Evolutionary conservation across 2,797 vertebrate genomes (phyloP).

Genomic region (Tolypeutes matacus): DNA sequence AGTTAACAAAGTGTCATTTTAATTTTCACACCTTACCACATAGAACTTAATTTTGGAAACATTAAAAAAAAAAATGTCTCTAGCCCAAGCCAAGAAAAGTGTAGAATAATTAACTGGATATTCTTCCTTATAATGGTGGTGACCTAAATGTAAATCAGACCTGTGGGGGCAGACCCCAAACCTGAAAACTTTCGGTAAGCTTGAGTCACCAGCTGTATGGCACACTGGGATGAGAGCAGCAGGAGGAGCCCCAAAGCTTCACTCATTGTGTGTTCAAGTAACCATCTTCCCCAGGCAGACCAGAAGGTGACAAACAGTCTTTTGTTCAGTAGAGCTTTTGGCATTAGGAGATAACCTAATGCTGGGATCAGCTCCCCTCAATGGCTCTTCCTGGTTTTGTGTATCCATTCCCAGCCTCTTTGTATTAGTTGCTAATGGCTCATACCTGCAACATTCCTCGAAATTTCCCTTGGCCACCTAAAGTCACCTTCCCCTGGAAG

Average conservation of each 20-base stretch:
- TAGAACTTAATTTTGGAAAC: background rate
- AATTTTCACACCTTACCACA: constrained; percentile 45
- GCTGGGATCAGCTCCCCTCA: background rate
- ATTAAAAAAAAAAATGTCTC: constrained; percentile 9
- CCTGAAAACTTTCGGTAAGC: background rate
- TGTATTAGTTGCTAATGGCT: background rate
- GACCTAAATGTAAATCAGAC: background rate
- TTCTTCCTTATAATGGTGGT: background rate
- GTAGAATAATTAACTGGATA: background rate
- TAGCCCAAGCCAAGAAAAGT: constrained; percentile 21
- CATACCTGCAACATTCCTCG: background rate
- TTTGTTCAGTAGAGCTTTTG: background rate
- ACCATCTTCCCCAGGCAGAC: background rate
- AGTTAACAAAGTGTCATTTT: constrained; percentile 63
- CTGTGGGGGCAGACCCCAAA: background rate
- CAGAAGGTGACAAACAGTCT: background rate
- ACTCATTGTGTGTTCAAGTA: background rate
- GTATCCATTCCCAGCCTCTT: background rate
- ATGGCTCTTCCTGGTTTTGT: background rate
- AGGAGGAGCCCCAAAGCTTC: background rate
- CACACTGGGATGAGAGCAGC: background rate
- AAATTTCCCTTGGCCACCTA: background rate
- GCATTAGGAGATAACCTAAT: background rate
- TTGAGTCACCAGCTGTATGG: background rate
- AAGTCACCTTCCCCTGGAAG: background rate